These are phyloP conservation scores for Pedetes capensis DNA, from an alignment of 2,113 vertebrate species.

Conservation along the genomic window DNA sequence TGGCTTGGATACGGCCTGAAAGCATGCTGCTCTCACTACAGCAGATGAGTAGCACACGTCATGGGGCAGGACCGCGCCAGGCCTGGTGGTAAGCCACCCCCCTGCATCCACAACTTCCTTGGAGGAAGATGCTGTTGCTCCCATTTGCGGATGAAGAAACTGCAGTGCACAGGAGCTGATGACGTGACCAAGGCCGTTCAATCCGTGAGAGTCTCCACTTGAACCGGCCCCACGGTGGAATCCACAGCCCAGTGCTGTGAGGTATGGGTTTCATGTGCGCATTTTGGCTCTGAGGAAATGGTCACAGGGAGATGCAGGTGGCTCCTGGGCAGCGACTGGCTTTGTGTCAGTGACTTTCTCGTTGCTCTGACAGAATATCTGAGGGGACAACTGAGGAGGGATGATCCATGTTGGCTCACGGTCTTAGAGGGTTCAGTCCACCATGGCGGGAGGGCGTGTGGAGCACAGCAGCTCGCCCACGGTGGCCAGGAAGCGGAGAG, in stretches of 20 bases:
- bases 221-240: no score
- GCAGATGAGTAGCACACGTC: accelerated
- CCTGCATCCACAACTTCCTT: background rate
- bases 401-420: background rate
- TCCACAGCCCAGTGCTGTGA: accelerated
- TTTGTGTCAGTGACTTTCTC: background rate
- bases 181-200: background rate
- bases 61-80: background rate
- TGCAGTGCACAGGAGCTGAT: background rate
- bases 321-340: background rate
- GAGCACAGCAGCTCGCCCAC: background rate
- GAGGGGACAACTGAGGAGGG: background rate
- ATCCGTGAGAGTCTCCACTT: no score
- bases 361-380: background rate
- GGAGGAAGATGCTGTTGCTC: background rate
- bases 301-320: background rate
- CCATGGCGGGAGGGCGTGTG: background rate
- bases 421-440: background rate
- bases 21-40: no score
- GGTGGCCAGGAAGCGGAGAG: background rate
- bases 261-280: no score
- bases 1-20: accelerated
- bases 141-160: background rate
- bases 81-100: no score
- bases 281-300: background rate